Percentiles rank a stretch among this genome's conserved stretches.
phyloP scores from a whole-genome alignment of 2,888 invertebrate species.

The Metellina segmentata region DNA sequence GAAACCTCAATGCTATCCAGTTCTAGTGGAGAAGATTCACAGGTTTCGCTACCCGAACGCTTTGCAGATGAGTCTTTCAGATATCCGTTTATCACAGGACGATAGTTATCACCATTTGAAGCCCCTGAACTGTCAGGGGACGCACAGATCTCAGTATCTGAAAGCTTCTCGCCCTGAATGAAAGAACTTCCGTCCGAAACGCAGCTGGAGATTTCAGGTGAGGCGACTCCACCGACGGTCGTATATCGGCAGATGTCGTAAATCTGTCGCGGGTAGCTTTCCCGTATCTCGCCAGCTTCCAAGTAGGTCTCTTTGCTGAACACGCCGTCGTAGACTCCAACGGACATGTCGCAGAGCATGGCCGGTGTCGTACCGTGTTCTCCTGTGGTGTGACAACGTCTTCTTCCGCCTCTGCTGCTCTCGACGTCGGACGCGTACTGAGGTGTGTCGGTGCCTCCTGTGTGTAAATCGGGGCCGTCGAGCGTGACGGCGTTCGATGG shows the following conservation, averaged over 20 bases:
- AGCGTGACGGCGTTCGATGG: slow-evolving; percentile 53
- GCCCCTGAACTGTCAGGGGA: background rate
- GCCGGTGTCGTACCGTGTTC: background rate
- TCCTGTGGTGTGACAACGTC: background rate
- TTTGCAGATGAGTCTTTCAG: background rate
- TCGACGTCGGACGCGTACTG: slow-evolving; percentile 19
- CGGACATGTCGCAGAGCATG: slow-evolving; percentile 40
- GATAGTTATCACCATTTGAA: background rate
- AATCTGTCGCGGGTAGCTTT: background rate
- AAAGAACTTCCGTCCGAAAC: background rate
- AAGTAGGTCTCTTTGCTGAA: background rate
- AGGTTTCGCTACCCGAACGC: background rate
- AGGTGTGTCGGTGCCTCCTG: slow-evolving; percentile 59
- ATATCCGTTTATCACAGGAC: background rate
- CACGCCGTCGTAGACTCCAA: background rate
- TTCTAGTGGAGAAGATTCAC: background rate
- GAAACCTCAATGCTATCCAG: background rate
- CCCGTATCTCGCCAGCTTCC: background rate
- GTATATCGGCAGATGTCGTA: slow-evolving; percentile 5
- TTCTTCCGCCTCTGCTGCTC: slow-evolving; percentile 11
- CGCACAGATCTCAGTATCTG: background rate
- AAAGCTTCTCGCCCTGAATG: background rate
- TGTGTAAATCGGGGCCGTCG: slow-evolving; percentile 53
- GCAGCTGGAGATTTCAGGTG: background rate
- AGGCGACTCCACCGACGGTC: background rate